phyloP scores from a whole-genome alignment of 2,888 invertebrate species.

The Polydrusus pterygomalis region DNA sequence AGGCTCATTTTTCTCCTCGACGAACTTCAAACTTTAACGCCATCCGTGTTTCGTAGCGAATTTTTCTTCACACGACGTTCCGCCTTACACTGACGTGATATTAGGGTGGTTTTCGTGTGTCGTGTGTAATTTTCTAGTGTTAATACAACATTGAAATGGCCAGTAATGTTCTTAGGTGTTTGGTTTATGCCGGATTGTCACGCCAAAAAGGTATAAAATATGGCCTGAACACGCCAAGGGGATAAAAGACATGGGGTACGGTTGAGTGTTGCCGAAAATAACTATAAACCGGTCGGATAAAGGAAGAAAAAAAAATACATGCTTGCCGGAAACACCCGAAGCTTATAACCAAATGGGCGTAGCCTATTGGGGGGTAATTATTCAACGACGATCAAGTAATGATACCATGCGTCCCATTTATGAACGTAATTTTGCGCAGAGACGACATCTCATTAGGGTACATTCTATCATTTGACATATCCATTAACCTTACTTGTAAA shows the following conservation, averaged over 20 bases:
- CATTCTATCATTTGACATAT: too few species aligned
- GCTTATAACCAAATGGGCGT: too few species aligned
- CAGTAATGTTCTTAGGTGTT: constrained; percentile 72
- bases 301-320: neutral
- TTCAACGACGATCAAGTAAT: too few species aligned
- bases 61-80: constrained; percentile 55
- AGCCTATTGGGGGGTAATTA: too few species aligned
- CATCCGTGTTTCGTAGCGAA: constrained; percentile 54
- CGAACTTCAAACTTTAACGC: constrained; percentile 57
- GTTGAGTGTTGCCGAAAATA: constrained; percentile 35
- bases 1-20: constrained; percentile 54
- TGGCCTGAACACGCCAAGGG: constrained; percentile 58
- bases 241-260: constrained; percentile 36
- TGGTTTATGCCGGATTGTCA: constrained; percentile 69
- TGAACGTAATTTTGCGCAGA: too few species aligned
- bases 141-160: constrained; percentile 70
- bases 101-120: constrained; percentile 41
- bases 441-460: too few species aligned
- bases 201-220: constrained; percentile 64
- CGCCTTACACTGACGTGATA: constrained; percentile 55
- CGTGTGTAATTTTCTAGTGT: constrained; percentile 65
- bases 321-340: too few species aligned
- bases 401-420: too few species aligned
- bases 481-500: too few species aligned
- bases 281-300: constrained; percentile 27